Evolutionary conservation across 2,888 invertebrate genomes (phyloP).

Genomic region (Urechis unicinctus): DNA sequence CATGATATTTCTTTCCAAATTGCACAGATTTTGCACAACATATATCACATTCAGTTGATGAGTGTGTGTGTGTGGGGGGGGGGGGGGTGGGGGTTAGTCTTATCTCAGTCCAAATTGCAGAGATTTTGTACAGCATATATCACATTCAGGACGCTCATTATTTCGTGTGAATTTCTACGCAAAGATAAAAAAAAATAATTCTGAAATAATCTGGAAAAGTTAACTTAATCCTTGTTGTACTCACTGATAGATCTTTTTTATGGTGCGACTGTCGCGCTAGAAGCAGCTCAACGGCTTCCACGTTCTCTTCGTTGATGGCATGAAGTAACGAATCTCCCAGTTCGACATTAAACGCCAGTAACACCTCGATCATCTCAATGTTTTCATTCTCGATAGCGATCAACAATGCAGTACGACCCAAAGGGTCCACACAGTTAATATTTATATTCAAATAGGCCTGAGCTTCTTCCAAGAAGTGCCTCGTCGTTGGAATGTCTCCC

Average conservation of each 20-base stretch:
- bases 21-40: too few species aligned
- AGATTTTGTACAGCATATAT: too few species aligned
- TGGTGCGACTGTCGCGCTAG: conserved; percentile 63
- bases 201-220: too few species aligned
- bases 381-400: conserved; percentile 93
- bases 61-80: too few species aligned
- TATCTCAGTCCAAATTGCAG: too few species aligned
- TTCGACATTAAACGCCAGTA: conserved; percentile 81
- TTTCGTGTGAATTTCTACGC: too few species aligned
- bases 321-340: conserved; percentile 83
- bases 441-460: conserved; percentile 56
- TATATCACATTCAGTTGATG: too few species aligned
- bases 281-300: conserved; percentile 93
- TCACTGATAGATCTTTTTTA: conserved; percentile 21
- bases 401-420: conserved; percentile 81
- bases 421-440: conserved; percentile 85
- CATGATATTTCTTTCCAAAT: too few species aligned
- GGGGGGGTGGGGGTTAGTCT: too few species aligned
- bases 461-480: conserved; percentile 46
- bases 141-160: too few species aligned
- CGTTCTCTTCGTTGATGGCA: conserved; percentile 91
- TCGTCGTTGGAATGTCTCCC: conserved; percentile 85
- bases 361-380: conserved; percentile 87
- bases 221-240: too few species aligned
- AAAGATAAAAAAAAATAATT: too few species aligned